phyloP scores from a whole-genome alignment of 2,888 invertebrate species.

The Deilephila porcellus region DNA sequence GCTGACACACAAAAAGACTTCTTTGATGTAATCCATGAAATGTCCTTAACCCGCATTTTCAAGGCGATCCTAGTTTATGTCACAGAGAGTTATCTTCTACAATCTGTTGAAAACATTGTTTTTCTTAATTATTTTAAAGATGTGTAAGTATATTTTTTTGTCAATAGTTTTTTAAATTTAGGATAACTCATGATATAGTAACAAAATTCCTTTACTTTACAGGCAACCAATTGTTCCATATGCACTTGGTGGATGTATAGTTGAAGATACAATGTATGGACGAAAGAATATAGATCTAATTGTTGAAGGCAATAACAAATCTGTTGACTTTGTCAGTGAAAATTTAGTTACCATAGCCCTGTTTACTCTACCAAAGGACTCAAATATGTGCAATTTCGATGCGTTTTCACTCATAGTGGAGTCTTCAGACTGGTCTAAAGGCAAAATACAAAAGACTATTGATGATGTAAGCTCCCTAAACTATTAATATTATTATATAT shows the following conservation, averaged over 20 bases:
- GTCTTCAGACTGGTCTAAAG: slow-evolving; percentile 67
- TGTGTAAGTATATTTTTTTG: slow-evolving; percentile 64
- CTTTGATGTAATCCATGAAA: slow-evolving; percentile 55
- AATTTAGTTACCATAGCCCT: slow-evolving; percentile 72
- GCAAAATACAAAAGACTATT: slow-evolving; percentile 65
- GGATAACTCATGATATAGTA: neutral
- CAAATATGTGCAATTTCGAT: slow-evolving; percentile 62
- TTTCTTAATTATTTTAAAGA: slow-evolving; percentile 70
- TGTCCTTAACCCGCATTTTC: slow-evolving; percentile 61
- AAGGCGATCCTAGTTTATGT: slow-evolving; percentile 75
- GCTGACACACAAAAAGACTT: slow-evolving; percentile 55
- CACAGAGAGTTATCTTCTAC: slow-evolving; percentile 72
- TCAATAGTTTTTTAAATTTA: neutral
- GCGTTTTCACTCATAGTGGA: slow-evolving; percentile 73
- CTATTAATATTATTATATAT: neutral
- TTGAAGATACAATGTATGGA: slow-evolving; percentile 68
- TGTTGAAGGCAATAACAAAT: slow-evolving; percentile 58
- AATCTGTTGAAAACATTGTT: slow-evolving; percentile 68
- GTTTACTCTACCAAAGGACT: slow-evolving; percentile 66
- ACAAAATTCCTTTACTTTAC: slow-evolving; percentile 46
- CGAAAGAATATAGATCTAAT: slow-evolving; percentile 58
- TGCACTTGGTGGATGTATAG: slow-evolving; percentile 77
- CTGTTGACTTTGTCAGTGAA: slow-evolving; percentile 61
- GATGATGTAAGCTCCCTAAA: slow-evolving; percentile 62
- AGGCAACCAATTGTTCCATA: slow-evolving; percentile 76